These are phyloP conservation scores for Microcebus ravelobensis DNA, from an alignment of 2,113 vertebrate genomes.

Conservation along the genomic window DNA sequence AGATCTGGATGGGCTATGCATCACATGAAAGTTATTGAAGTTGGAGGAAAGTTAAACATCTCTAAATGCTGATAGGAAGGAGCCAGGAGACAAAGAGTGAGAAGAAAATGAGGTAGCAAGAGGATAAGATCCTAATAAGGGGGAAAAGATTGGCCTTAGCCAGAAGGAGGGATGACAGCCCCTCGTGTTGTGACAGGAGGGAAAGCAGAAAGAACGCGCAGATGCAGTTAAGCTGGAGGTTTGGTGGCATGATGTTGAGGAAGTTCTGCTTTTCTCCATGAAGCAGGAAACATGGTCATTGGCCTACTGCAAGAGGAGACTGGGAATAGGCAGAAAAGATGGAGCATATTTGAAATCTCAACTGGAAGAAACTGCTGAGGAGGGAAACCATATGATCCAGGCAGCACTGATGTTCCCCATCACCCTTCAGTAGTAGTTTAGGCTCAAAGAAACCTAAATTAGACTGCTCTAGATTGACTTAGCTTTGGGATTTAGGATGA, in stretches of 20 bases:
- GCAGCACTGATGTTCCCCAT: neutral
- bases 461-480: neutral
- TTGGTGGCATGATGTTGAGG: neutral
- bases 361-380: neutral
- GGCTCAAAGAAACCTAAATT: neutral
- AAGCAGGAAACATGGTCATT: neutral
- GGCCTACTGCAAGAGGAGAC: neutral
- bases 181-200: neutral
- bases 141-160: neutral
- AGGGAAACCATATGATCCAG: neutral
- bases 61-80: neutral
- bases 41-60: neutral
- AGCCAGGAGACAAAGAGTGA: neutral
- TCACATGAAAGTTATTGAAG: neutral
- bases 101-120: neutral
- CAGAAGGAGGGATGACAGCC: neutral
- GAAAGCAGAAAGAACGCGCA: neutral
- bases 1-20: neutral
- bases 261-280: neutral
- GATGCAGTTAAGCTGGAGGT: neutral
- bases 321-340: neutral
- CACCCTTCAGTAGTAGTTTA: neutral
- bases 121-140: neutral
- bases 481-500: neutral
- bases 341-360: neutral